Evolutionary conservation across 2,888 invertebrate species (phyloP), one percentile per base, ranked within the genome.

Genomic region (Strigamia maritima): DNA sequence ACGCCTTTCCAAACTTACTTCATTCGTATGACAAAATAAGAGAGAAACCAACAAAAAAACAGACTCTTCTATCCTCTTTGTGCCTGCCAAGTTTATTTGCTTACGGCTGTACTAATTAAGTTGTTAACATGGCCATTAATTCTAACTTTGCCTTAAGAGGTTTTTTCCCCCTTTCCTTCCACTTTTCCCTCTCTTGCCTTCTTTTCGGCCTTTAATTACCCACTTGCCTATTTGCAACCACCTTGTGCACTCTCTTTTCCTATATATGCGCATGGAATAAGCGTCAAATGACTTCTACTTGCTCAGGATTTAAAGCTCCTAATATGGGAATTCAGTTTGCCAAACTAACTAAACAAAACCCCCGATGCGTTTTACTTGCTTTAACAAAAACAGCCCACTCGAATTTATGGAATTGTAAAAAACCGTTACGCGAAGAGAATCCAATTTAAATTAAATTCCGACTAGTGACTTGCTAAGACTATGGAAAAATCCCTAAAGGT

Each of bases 71-170:
- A 65, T 28, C 65, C 65, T 65, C 65, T 65, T 65, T 65, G 65
- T 65, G 65, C 65, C 65, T 65, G 65, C 65, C 65, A 65, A 65
- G 65, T 65, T 65, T 65, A 65, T 65, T 65, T 65, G 65, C 65
- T 65, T 65, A 65, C 65, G 65, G 65, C 65, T 65, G 65, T 65
- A 65, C 65, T 65, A 65, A 65, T 65, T 65, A 65, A 65, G 65
- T 65, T 65, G 65, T 65, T 65, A 65, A 65, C 65, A 65, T 65
- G 65, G 65, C 65, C 65, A 65, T 65, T 65, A 65, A 65, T 65
- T 65, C 65, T 65, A 65, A 65, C 65, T 65, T 65, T 65, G 65
- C 65, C 65, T 65, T 65, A 65, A 65, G 65, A 65, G 65, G 65
- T 65, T 65, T 65, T 65, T 65, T 65, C 24, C 65, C 65, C 65